Percentiles rank a stretch among this genome's conserved stretches.
Evolutionary conservation across 2,888 invertebrate species (phyloP).

Genomic region (Archaeoteleia sp.): DNA sequence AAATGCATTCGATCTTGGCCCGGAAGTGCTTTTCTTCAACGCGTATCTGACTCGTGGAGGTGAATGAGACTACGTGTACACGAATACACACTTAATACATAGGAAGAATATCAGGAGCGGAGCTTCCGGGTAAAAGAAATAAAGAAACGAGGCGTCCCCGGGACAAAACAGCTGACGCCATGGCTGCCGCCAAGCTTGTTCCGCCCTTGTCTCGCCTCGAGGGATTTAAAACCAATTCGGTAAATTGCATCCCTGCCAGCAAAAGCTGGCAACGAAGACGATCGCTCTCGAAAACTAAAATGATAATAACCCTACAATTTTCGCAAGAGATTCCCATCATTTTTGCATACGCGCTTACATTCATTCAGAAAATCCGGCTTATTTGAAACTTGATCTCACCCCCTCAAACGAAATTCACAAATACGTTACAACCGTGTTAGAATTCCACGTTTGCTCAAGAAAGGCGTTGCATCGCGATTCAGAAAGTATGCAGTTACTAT

Average conservation of each 20-base stretch:
- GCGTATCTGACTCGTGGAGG: slow-evolving; percentile 37
- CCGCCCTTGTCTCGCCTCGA: slow-evolving; percentile 59
- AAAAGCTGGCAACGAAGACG: slow-evolving; percentile 53
- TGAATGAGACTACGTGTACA: slow-evolving; percentile 39
- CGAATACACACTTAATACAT: slow-evolving; percentile 53
- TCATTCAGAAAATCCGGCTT: slow-evolving; percentile 35
- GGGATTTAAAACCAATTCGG: slow-evolving; percentile 73
- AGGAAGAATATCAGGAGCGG: slow-evolving; percentile 60
- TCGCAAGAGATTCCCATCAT: slow-evolving; percentile 9
- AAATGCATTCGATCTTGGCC: slow-evolving; percentile 46
- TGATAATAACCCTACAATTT: slow-evolving; percentile 52
- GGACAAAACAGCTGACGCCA: slow-evolving; percentile 73
- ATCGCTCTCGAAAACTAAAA: slow-evolving; percentile 50
- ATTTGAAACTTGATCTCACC: too few species aligned
- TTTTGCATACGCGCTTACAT: slow-evolving; percentile 42
- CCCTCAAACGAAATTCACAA: too few species aligned
- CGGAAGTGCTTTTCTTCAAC: slow-evolving; percentile 48
- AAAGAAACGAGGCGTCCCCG: slow-evolving; percentile 65
- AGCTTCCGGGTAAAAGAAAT: slow-evolving; percentile 64
- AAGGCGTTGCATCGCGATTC: too few species aligned
- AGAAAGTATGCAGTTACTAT: not conserved
- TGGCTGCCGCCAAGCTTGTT: slow-evolving; percentile 64
- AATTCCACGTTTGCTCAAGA: too few species aligned
- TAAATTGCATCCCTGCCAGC: slow-evolving; percentile 66
- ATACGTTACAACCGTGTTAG: too few species aligned